Percentiles rank a stretch among this genome's conserved stretches.
Evolutionary conservation across 2,888 invertebrate species (phyloP).

Genomic region (Exephanes ischioxanthus): DNA sequence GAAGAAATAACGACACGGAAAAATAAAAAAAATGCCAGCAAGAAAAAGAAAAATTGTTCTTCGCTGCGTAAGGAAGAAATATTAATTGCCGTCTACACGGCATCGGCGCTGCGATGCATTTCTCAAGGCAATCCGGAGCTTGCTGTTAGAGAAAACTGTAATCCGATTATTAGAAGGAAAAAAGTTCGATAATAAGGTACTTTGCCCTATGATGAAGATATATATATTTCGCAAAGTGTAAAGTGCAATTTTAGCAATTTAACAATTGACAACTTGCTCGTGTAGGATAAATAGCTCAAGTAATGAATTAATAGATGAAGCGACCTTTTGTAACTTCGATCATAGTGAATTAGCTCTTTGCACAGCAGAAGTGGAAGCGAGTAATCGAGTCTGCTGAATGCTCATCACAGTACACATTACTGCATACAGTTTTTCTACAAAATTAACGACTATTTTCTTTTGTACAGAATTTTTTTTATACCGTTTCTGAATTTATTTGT

Average conservation of each 20-base stretch:
- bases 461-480: conserved; percentile 4
- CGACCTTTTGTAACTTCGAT: conserved; percentile 9
- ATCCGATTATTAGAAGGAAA: not conserved
- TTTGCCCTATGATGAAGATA: conserved; percentile 17
- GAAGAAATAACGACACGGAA: conserved; percentile 26
- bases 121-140: not conserved
- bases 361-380: not conserved
- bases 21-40: not conserved
- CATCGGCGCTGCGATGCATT: not conserved
- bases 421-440: not conserved
- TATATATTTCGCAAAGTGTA: conserved; percentile 22
- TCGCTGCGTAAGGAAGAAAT: not conserved
- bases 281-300: conserved; percentile 21
- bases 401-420: not conserved
- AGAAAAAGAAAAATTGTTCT: conserved; percentile 4
- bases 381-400: not conserved
- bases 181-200: conserved; percentile 21
- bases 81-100: not conserved
- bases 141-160: not conserved
- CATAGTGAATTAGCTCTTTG: not conserved
- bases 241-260: conserved; percentile 18
- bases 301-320: not conserved
- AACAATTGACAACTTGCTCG: conserved; percentile 1
- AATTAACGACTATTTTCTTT: not conserved
- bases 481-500: not conserved